phyloP scores from a whole-genome alignment of 1,140 invertebrate genomes.

The Drosophila novamexicana region DNA sequence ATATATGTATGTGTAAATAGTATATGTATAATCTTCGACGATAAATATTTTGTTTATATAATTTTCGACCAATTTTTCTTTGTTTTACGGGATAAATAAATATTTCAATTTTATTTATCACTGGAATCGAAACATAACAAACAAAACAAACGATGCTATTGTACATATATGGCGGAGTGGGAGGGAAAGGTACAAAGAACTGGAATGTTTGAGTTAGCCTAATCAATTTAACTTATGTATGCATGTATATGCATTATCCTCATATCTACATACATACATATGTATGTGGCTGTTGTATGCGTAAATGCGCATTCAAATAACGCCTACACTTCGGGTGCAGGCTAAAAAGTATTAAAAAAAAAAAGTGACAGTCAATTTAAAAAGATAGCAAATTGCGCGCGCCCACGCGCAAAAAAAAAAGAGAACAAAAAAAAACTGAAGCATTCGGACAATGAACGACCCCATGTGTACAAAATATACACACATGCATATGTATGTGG shows the following conservation, averaged over 20 bases:
- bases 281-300: not conserved
- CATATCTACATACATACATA: not conserved
- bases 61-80: not conserved
- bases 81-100: not conserved
- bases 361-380: constrained; percentile 8
- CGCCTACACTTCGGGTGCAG: constrained; percentile 2
- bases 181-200: too few relatives aligned
- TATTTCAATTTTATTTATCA: not conserved
- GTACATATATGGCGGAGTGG: too few relatives aligned
- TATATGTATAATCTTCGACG: not conserved
- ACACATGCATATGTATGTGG: not conserved
- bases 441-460: constrained; percentile 30
- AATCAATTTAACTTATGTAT: too few relatives aligned
- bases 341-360: not conserved
- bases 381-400: constrained; percentile 24
- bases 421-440: constrained; percentile 5
- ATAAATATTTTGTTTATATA: too few relatives aligned
- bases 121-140: not conserved
- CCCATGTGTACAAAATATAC: constrained; percentile 5
- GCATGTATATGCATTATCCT: not conserved
- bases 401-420: constrained; percentile 42
- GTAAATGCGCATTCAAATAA: not conserved
- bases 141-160: not conserved
- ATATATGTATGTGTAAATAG: not conserved
- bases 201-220: too few relatives aligned